Evolutionary conservation across 2,797 vertebrate genomes (phyloP).

Genomic region (Acipenser oxyrinchus): DNA sequence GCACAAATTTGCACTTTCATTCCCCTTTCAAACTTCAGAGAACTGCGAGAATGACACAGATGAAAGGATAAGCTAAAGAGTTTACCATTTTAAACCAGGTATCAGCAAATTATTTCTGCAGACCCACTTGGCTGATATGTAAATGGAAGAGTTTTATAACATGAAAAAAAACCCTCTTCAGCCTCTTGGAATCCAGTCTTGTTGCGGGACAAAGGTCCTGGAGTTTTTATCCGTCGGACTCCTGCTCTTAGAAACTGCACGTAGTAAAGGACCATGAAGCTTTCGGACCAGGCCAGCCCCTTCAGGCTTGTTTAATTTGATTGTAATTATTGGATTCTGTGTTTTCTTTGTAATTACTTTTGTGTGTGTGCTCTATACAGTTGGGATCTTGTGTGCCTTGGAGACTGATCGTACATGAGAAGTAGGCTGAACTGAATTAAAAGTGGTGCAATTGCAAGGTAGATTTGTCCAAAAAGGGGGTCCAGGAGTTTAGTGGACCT

Average conservation of each 20-base stretch:
- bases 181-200: no score
- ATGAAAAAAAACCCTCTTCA: no score
- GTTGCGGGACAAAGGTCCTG: no score
- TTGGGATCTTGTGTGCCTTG: constrained; percentile 35
- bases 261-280: no score
- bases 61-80: neutral
- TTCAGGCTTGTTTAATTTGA: no score
- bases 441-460: constrained; percentile 33
- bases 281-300: no score
- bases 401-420: constrained; percentile 29
- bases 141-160: no score
- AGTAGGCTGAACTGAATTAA: constrained; percentile 21
- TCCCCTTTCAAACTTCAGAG: neutral
- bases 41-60: neutral
- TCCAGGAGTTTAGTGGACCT: no score
- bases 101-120: neutral
- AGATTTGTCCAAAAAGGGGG: constrained; percentile 19
- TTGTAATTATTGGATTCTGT: constrained; percentile 7
- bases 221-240: no score
- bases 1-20: constrained; percentile 44
- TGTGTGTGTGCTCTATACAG: constrained; percentile 23
- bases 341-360: constrained; percentile 30
- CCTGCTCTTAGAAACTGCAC: no score
- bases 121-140: neutral
- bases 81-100: neutral